Base-by-base conservation (phyloP, 1,140 invertebrate genomes). In the Camponotus vicinus region DNA sequence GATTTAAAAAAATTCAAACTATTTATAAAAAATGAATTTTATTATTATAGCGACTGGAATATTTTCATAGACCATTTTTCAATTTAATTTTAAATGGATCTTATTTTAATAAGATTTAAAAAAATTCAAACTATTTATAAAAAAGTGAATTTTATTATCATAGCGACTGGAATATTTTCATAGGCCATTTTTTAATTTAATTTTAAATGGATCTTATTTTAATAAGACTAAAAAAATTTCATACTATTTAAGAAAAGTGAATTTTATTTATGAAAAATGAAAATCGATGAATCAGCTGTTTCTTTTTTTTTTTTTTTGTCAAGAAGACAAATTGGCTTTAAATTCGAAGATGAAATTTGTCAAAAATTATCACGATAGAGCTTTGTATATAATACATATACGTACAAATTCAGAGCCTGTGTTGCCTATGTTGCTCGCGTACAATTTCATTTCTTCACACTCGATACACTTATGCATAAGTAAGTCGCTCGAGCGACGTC, bases 401-500 rank as follows among this genome's bases (percentile, higher is more conserved):
- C 34, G 27, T 27, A 27, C 27, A 27, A 27, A 27, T 27, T 4
- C 55, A 61, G 40, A 75, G n/a, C 34, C n/a, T 75, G 13, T 75
- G 61, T 75, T 57, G 57, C 11, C n/a, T 42, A 55, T 37, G 13
- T 73, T 59, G 4, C 52, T 49, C 45, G 69, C 45, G 49, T 71
- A 71, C 52, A 55, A 34, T 37, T 7, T 75, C 55, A 59, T 75
- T 75, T 75, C 13, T 18, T 37, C 5, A 73, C 6, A 57, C 52
- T 18, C 11, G 9, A 55, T 32, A 32, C 18, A 37, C 18, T 40
- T 59, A 59, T 40, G n/a, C 5, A 75, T 75, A 75, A 75, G 37
- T 75, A 75, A 75, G 42, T 13, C 13, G n/a, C 57, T 75, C 59
- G 59, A 75, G 37, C 55, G 34, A 52, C 37, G n/a, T 75, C 21